A percentile compares a stretch with the other conserved stretches of the same genome.
Conservation (phyloP, 2,797 vertebrate genomes). For the Apogon hyalosoma region DNA sequence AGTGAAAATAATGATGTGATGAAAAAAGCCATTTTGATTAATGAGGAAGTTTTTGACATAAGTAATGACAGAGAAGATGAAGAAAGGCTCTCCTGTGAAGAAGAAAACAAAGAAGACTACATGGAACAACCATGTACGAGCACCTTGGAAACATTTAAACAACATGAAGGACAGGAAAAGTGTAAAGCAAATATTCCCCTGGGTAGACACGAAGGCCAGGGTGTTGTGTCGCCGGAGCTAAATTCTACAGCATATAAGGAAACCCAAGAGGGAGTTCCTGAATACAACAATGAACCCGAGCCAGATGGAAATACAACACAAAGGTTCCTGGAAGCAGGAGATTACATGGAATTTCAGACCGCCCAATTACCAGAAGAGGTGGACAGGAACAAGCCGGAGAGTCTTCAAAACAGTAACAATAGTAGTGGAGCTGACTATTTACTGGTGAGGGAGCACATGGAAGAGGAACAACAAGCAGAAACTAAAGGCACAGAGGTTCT, state of each 20-base stretch:
- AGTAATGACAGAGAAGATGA: conserved; percentile 9
- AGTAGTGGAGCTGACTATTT: conserved; percentile 17
- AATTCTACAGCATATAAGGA: conserved; percentile 51
- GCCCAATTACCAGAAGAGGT: conserved; percentile 69
- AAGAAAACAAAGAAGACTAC: background rate
- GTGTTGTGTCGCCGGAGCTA: conserved; percentile 33
- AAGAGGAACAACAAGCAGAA: conserved; percentile 29
- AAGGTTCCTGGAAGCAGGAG: conserved; percentile 61
- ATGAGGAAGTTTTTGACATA: conserved; percentile 9
- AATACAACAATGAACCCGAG: conserved; percentile 66
- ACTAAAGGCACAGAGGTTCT: background rate
- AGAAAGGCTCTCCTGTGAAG: conserved; percentile 1
- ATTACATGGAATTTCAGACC: conserved; percentile 46
- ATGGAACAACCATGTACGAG: conserved; percentile 1
- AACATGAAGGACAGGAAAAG: conserved; percentile 61
- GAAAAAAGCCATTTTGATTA: background rate
- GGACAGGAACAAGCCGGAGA: conserved; percentile 49
- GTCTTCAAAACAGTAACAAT: conserved; percentile 46
- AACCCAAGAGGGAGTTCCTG: conserved; percentile 73
- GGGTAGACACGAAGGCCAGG: conserved; percentile 46
- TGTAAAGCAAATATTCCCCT: conserved; percentile 29
- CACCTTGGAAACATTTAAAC: conserved; percentile 25
- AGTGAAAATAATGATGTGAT: background rate
- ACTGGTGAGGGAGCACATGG: conserved; percentile 24
- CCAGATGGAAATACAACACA: conserved; percentile 63